Evolutionary conservation across 2,888 invertebrate genomes (phyloP).

Genomic region (Athalia rosae): DNA sequence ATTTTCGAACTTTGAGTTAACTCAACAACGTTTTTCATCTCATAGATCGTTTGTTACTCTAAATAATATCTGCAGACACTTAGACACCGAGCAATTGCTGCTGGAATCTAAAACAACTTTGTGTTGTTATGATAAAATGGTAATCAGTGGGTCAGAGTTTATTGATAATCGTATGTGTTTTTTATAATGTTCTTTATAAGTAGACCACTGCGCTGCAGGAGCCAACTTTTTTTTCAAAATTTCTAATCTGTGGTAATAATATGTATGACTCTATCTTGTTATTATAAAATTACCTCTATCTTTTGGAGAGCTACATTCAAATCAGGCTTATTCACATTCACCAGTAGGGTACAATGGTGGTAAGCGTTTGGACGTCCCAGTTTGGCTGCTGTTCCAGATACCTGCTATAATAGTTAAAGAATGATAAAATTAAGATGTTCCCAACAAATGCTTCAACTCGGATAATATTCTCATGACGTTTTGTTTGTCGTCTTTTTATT

Average conservation of each 20-base stretch:
- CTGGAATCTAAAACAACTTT: conserved; percentile 4
- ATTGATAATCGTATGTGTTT: conserved; percentile 29
- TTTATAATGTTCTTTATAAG: not conserved
- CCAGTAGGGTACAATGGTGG: conserved; percentile 97
- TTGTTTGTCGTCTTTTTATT: too few relatives aligned
- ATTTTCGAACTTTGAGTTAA: too few relatives aligned
- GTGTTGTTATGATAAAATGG: conserved; percentile 11
- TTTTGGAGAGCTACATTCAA: conserved; percentile 84
- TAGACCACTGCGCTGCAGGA: not conserved
- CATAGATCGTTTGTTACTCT: too few relatives aligned
- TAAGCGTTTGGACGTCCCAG: conserved; percentile 92
- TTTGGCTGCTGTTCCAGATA: conserved; percentile 97
- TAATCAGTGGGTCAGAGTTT: conserved; percentile 39
- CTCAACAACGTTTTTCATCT: too few relatives aligned
- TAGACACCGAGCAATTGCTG: not conserved
- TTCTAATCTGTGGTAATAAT: conserved; percentile 4
- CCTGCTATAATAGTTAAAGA: conserved; percentile 74
- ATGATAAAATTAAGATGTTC: not conserved
- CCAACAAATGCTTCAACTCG: conserved; percentile 16
- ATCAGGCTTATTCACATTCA: conserved; percentile 87
- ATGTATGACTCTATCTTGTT: not conserved
- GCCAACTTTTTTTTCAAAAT: not conserved
- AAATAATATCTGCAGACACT: not conserved
- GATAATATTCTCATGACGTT: too few relatives aligned
- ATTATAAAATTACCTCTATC: conserved; percentile 80